phyloP scores from a whole-genome alignment of 2,113 vertebrate genomes.

The Condylura cristata region DNA sequence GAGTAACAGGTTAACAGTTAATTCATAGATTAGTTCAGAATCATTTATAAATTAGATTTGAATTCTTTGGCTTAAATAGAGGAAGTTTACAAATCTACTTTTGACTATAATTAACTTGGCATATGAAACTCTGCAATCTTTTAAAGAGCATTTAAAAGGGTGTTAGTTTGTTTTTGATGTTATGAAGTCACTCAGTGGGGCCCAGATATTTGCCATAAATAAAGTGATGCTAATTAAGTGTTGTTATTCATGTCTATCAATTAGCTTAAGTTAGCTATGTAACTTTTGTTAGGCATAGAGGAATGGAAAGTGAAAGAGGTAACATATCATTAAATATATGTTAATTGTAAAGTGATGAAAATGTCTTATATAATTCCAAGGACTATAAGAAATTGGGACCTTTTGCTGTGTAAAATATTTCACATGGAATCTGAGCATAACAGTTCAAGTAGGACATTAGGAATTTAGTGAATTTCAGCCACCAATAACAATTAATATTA shows the following conservation, averaged over 20 bases:
- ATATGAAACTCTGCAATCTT: conserved; percentile 83
- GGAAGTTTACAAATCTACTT: conserved; percentile 83
- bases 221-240: conserved; percentile 83
- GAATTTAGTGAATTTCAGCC: conserved; percentile 42
- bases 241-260: conserved; percentile 78
- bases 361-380: neutral
- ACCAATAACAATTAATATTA: neutral
- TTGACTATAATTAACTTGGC: conserved; percentile 87
- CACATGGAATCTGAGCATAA: conserved; percentile 30
- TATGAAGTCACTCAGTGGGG: conserved; percentile 81
- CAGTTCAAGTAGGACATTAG: conserved; percentile 16
- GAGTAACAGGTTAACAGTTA: conserved; percentile 81
- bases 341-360: conserved; percentile 6
- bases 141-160: conserved; percentile 81
- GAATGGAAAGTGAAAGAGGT: conserved; percentile 70
- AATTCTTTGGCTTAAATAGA: conserved; percentile 83
- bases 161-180: conserved; percentile 74
- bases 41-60: conserved; percentile 84
- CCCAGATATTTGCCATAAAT: conserved; percentile 85
- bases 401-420: neutral
- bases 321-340: conserved; percentile 77
- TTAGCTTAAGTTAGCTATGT: conserved; percentile 78
- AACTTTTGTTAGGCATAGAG: conserved; percentile 56
- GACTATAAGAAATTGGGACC: neutral
- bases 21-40: conserved; percentile 83